Conservation (phyloP, 2,797 vertebrate genomes). For the Sternotherus odoratus region DNA sequence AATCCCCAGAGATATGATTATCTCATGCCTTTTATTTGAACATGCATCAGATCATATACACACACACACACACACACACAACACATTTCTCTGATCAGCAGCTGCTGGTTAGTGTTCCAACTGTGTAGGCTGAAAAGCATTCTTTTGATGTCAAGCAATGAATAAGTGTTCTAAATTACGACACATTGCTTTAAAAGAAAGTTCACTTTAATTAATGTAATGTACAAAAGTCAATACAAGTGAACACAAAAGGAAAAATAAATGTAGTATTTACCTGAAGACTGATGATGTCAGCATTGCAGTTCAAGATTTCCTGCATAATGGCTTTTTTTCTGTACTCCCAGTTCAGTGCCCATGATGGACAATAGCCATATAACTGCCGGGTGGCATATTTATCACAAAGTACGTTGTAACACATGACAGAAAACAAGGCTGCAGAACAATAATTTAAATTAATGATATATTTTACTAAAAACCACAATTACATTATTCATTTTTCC, state of each 20-base stretch:
- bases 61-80: neutral
- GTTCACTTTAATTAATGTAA: conserved; percentile 23
- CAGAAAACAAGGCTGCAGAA: conserved; percentile 93
- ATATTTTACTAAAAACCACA: neutral
- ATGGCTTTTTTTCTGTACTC: conserved; percentile 99
- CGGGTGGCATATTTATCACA: conserved; percentile 98
- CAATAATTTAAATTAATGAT: conserved; percentile 25
- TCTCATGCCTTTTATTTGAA: conserved; percentile 56
- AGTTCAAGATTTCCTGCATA: conserved; percentile 97
- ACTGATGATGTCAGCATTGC: conserved; percentile 96
- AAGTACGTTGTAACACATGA: conserved; percentile 99
- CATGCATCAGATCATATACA: conserved; percentile 53
- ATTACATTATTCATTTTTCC: neutral
- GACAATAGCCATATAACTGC: conserved; percentile 98
- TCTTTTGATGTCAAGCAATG: conserved; percentile 66
- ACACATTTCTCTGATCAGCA: conserved; percentile 51
- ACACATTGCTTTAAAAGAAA: conserved; percentile 30
- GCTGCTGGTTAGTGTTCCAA: conserved; percentile 47
- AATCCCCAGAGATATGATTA: conserved; percentile 66
- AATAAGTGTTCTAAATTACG: conserved; percentile 25
- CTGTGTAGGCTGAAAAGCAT: conserved; percentile 38
- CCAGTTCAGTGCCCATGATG: conserved; percentile 97
- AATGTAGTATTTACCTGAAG: conserved; percentile 88
- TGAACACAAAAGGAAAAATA: conserved; percentile 3
- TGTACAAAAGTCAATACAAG: neutral